phyloP scores from a whole-genome alignment of 2,888 invertebrate species.

The Catocala sponsa region DNA sequence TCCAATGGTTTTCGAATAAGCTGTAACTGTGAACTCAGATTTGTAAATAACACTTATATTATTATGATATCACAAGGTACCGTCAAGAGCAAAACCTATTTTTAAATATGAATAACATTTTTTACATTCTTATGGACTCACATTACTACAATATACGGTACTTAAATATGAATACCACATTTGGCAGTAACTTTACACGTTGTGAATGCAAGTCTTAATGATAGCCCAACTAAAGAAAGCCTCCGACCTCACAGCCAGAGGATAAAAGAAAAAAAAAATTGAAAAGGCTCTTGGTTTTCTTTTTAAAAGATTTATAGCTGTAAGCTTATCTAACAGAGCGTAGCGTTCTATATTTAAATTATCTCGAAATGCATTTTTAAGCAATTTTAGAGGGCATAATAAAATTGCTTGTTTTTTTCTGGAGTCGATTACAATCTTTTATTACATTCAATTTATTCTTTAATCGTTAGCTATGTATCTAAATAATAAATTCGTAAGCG shows the following conservation, averaged over 20 bases:
- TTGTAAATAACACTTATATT: too few species aligned
- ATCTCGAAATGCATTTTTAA: conserved; percentile 42
- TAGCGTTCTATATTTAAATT: conserved; percentile 38
- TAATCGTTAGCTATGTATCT: not conserved
- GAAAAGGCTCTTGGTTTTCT: conserved; percentile 30
- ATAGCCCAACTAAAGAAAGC: conserved; percentile 9
- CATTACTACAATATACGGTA: too few species aligned
- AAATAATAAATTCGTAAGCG: too few species aligned
- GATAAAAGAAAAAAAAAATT: conserved; percentile 21
- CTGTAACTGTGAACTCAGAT: too few species aligned
- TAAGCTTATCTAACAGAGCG: conserved; percentile 43
- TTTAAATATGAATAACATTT: too few species aligned
- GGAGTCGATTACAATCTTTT: conserved; percentile 9
- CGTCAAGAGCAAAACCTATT: too few species aligned
- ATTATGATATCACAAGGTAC: too few species aligned
- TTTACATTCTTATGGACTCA: too few species aligned
- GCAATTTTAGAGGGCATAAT: conserved; percentile 19
- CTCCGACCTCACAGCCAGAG: not conserved
- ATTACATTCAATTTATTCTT: not conserved
- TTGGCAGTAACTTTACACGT: not conserved
- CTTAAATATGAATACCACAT: too few species aligned
- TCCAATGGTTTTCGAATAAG: too few species aligned
- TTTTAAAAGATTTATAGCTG: conserved; percentile 42
- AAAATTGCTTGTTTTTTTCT: not conserved
- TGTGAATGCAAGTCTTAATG: not conserved